These are phyloP conservation scores for Burhinus oedicnemus DNA, from an alignment of 2,113 vertebrate genomes.

Conservation along the genomic window DNA sequence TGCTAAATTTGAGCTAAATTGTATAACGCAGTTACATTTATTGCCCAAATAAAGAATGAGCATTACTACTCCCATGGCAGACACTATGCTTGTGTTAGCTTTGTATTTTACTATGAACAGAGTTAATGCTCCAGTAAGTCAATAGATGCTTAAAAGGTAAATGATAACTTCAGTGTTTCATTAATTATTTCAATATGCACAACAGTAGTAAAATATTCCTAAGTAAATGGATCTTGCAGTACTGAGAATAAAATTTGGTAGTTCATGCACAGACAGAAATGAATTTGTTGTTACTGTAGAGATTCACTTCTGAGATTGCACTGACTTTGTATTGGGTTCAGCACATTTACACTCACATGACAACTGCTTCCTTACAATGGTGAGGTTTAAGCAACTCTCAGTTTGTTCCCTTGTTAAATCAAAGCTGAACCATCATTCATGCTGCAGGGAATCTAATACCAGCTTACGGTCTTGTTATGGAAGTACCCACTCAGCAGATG, in stretches of 20 bases:
- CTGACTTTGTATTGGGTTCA: background rate
- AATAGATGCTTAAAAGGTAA: background rate
- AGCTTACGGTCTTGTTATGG: background rate
- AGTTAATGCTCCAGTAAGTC: background rate
- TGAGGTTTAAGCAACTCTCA: background rate
- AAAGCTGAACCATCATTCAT: background rate
- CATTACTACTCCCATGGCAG: background rate
- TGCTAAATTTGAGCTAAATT: background rate
- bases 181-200: background rate
- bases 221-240: background rate
- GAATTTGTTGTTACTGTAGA: background rate
- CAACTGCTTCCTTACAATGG: background rate
- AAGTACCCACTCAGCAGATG: background rate
- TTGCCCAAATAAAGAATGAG: background rate
- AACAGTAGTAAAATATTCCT: background rate
- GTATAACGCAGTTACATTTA: background rate
- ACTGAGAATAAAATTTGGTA: background rate
- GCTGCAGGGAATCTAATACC: background rate
- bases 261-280: background rate
- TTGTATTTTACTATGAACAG: background rate
- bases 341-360: background rate
- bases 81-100: background rate
- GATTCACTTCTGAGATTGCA: background rate
- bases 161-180: background rate
- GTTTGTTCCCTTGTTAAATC: background rate